Conservation (phyloP, 2,888 invertebrate genomes). For the Margaritifera margaritifera region DNA sequence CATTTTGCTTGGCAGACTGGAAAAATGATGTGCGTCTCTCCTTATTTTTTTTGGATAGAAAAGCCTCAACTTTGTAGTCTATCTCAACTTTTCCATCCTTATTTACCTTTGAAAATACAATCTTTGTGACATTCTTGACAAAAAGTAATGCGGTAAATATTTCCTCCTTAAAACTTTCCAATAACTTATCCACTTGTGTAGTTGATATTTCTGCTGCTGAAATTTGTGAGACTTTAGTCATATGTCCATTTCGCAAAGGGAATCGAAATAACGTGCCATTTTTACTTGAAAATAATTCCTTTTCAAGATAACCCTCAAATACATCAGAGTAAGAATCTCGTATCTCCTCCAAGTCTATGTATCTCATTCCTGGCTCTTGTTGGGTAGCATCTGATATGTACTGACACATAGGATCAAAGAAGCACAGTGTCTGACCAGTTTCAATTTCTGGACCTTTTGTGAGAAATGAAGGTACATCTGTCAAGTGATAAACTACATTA, state of each 20-base stretch:
- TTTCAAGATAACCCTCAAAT: conserved; percentile 35
- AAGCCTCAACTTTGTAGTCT: conserved; percentile 2
- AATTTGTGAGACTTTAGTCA: conserved; percentile 52
- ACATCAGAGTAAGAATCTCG: conserved; percentile 27
- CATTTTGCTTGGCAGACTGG: neutral
- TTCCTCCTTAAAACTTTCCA: conserved; percentile 15
- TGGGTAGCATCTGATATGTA: conserved; percentile 45
- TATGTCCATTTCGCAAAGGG: conserved; percentile 33
- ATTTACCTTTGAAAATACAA: conserved; percentile 21
- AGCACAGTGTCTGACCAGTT: conserved; percentile 51
- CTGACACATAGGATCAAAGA: conserved; percentile 65
- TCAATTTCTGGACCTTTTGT: conserved; percentile 38
- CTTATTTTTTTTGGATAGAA: conserved; percentile 18
- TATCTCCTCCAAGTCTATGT: conserved; percentile 21
- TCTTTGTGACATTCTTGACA: conserved; percentile 24
- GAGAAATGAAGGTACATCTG: conserved; percentile 57
- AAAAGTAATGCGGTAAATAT: conserved; percentile 28
- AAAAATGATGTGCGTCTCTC: conserved; percentile 13
- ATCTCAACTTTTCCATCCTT: conserved; percentile 2
- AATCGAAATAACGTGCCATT: conserved; percentile 42
- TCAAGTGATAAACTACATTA: conserved; percentile 61
- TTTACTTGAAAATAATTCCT: conserved; percentile 15
- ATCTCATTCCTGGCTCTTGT: conserved; percentile 33
- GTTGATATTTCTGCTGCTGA: conserved; percentile 21
- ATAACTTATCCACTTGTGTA: conserved; percentile 9